Evolutionary conservation across 2,888 invertebrate genomes (phyloP).

Genomic region (Agrotis clavis): DNA sequence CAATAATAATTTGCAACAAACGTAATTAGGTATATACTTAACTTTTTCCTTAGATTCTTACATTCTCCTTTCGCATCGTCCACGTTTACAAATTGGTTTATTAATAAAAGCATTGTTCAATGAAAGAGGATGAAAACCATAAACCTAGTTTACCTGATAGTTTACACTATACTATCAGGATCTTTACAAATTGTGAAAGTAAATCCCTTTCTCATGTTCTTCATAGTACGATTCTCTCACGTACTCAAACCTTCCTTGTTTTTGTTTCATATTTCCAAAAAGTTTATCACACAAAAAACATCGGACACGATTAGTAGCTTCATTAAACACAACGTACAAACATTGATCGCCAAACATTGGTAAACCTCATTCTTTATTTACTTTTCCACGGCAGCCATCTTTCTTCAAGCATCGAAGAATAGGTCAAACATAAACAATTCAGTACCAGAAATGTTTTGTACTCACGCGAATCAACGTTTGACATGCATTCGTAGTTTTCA

Average conservation of each 20-base stretch:
- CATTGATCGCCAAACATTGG: slow-evolving; percentile 44
- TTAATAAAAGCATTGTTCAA: background rate
- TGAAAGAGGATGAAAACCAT: background rate
- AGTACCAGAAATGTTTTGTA: slow-evolving; percentile 13
- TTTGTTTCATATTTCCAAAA: slow-evolving; percentile 27
- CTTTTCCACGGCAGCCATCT: slow-evolving; percentile 46
- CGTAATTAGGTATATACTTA: no score
- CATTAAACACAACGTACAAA: slow-evolving; percentile 41
- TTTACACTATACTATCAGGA: background rate
- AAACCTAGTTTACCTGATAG: background rate
- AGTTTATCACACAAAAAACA: slow-evolving; percentile 34
- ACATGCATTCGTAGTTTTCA: slow-evolving; percentile 35
- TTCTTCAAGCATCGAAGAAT: slow-evolving; percentile 29
- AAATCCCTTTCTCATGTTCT: slow-evolving; percentile 19
- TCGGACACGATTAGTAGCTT: slow-evolving; percentile 41
- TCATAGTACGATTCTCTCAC: slow-evolving; percentile 1
- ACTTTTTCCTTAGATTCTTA: background rate
- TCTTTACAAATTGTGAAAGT: background rate
- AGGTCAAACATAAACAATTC: slow-evolving; percentile 51
- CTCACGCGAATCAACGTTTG: slow-evolving; percentile 46
- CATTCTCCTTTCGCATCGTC: background rate
- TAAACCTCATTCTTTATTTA: slow-evolving; percentile 51
- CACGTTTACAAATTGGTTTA: background rate
- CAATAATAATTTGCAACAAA: no score
- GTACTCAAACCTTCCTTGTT: background rate